These are phyloP conservation scores for Disparrhopalites patrizii DNA, from an alignment of 2,888 invertebrate genomes.

Conservation along the genomic window DNA sequence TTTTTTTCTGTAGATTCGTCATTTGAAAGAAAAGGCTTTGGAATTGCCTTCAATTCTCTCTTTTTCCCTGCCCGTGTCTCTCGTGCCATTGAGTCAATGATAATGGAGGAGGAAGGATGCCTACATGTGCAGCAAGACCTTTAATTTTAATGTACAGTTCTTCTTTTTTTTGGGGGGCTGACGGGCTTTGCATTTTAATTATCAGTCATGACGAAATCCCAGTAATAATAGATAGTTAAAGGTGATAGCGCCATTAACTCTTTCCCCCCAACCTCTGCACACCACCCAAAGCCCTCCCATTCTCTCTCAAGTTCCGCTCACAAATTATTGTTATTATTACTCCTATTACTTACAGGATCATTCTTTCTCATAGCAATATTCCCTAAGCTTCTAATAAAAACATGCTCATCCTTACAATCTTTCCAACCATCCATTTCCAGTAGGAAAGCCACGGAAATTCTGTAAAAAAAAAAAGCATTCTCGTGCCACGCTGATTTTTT, in stretches of 20 bases:
- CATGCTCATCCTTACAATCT: not conserved
- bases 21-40: not conserved
- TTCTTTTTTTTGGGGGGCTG: too few relatives aligned
- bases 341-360: too few relatives aligned
- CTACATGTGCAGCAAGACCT: not conserved
- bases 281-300: too few relatives aligned
- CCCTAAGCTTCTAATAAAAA: not conserved
- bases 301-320: too few relatives aligned
- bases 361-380: not conserved
- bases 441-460: too few relatives aligned
- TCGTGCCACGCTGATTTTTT: not conserved
- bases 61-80: not conserved
- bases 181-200: slow-evolving; percentile 1
- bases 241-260: not conserved
- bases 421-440: not conserved
- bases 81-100: too few relatives aligned
- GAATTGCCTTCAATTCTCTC: not conserved
- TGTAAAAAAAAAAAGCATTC: too few relatives aligned
- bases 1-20: not conserved
- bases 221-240: not conserved
- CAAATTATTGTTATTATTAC: too few relatives aligned
- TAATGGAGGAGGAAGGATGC: too few relatives aligned
- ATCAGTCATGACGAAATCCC: not conserved
- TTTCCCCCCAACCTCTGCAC: not conserved
- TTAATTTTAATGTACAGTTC: slow-evolving; percentile 7